These are phyloP conservation scores for Mormoops blainvillei DNA, from an alignment of 2,113 vertebrate genomes.

Conservation along the genomic window DNA sequence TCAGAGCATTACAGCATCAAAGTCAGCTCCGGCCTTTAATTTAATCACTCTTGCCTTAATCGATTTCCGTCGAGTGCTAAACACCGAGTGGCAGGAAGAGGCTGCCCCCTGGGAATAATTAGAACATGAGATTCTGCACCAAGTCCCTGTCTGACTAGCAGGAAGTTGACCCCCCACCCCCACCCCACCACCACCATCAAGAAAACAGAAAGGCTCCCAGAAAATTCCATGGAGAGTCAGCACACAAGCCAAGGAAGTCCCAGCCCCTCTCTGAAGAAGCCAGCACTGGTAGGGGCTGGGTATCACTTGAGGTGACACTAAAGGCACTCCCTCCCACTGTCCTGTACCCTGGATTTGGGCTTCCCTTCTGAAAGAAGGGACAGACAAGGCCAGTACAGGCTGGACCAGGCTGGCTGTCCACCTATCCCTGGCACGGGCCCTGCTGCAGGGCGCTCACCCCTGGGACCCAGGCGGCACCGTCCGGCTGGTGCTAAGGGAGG, in stretches of 20 bases:
- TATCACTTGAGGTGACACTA: not conserved
- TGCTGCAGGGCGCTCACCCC: not conserved
- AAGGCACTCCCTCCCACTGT: not conserved
- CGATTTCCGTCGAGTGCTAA: not conserved
- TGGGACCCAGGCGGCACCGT: not conserved
- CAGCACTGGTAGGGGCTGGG: not conserved
- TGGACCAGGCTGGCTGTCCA: not conserved
- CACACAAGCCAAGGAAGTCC: not conserved
- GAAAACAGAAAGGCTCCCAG: constrained; percentile 29
- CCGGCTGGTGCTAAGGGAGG: not conserved
- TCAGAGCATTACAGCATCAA: not conserved
- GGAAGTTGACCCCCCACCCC: not conserved
- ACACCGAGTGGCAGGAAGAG: not conserved
- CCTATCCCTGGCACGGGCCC: not conserved
- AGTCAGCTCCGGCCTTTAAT: not conserved
- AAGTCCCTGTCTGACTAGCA: not conserved
- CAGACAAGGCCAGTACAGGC: not conserved
- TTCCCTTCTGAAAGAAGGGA: not conserved
- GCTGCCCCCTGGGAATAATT: not conserved
- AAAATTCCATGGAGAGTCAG: not conserved
- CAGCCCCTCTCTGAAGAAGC: not conserved
- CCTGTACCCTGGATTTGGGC: not conserved
- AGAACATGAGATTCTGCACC: not conserved
- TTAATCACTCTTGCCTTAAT: not conserved
- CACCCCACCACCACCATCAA: not conserved